Evolutionary conservation across 2,113 vertebrate genomes (phyloP), one percentile per base, ranked within the genome.

Genomic region (Charadrius vociferus): DNA sequence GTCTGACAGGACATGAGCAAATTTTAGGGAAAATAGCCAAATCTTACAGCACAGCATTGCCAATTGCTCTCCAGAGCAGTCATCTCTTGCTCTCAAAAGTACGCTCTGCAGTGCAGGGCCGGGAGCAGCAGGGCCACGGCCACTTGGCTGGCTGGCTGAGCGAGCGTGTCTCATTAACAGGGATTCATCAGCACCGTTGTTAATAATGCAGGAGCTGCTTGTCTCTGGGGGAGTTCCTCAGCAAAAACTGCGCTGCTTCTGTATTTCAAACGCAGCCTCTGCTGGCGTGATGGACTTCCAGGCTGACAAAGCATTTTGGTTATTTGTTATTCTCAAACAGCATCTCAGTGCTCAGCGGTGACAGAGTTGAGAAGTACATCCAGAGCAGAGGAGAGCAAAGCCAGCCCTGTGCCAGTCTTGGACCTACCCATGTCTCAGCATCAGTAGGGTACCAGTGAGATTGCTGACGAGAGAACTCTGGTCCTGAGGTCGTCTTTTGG

Each of bases 181-280:
- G 95, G 93, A 93, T 91, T 97, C 97, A 98, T 96, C 96, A 97
- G 91, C 82, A 75, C 58, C 1, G 0, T 58, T 49, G 92, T 97
- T 97, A 98, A 98, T 97, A 98, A 98, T 97, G 89, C 91, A 97
- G 92, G 86, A 96, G 86, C 37, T 93, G 94, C 65, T 85, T 89
- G 82, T 97, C 96, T 96, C 96, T 72, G 58, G 92, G 87, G 92
- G 86, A 83, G 93, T 43, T 96, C 96, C 93, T 95, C 96, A 96
- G 95, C 94, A 93, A 83, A 97, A 97, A 41, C 59, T 12, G n/a
- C 1, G 0, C 59, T 88, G 90, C 78, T 85, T 73, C 92, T 92
- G 86, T 81, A 89, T 90, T 97, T 97, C 92, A 94, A 88, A 79
- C 65, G 55, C 81, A 88, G 85, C 45, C 87, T 67, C 52, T 81